Conservation (phyloP, 2,797 vertebrate species). For the Coreius guichenoti region DNA sequence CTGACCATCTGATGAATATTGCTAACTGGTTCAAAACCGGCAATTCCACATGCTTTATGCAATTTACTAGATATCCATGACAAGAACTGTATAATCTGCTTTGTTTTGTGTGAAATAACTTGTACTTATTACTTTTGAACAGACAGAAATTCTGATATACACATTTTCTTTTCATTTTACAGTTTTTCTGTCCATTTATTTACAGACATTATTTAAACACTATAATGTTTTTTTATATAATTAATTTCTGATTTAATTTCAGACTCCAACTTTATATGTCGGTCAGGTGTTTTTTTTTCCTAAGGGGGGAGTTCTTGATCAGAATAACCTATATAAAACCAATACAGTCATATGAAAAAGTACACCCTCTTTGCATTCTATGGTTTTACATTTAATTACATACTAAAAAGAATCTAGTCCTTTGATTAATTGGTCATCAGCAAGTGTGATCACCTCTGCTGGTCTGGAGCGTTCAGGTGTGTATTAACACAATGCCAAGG, state of each 20-base stretch:
- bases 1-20: neutral
- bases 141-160: neutral
- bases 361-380: too few relatives aligned
- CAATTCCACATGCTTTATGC: neutral
- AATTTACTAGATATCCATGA: neutral
- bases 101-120: neutral
- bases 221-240: neutral
- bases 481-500: too few relatives aligned
- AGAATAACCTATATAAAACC: neutral
- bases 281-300: neutral
- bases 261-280: neutral
- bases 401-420: too few relatives aligned
- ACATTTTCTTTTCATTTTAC: too few relatives aligned
- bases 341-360: neutral
- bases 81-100: neutral
- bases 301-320: neutral
- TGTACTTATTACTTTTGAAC: neutral
- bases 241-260: neutral
- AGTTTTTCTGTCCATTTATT: neutral
- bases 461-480: too few relatives aligned
- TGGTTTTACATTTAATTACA: too few relatives aligned
- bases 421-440: too few relatives aligned
- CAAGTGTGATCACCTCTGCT: too few relatives aligned
- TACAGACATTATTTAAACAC: too few relatives aligned
- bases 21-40: neutral